Base-by-base conservation (phyloP, 2,797 vertebrate genomes). In the Menidia menidia region DNA sequence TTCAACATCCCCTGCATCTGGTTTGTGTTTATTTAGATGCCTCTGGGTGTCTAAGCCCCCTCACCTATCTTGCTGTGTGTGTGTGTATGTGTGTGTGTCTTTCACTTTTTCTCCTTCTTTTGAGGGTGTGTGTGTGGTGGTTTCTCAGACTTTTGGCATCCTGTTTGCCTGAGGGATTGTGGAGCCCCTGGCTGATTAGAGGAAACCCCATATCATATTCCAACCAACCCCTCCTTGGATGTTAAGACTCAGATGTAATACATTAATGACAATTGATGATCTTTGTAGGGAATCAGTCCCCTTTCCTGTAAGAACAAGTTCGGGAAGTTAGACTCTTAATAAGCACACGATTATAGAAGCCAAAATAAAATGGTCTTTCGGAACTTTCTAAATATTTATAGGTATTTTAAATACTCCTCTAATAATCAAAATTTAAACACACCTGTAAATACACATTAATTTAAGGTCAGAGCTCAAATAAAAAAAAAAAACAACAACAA, bases 171-270 rank as follows among this genome's bases (percentile, higher is more conserved):
- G 72, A 63, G 85, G 82, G 83, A 72, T 60, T 73, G 71, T 58
- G 76, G 82, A 81, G 87, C 87, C 88, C 75, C 79, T 85, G 86
- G 87, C 86, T 92, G 90, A 92, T 92, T 89, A 87, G 78, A 90
- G 82, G 89, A 87, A 87, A 66, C 79, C 69, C 75, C 42, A 18
- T 85, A 90, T 90, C 88, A 75, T 66, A 81, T 87, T 86, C 60
- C 79, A 16, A 19, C 45, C 52, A 19, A 1, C 32, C 72, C 63
- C 61, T 48, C 39, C 65, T 35, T 52, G 25, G 47, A 18, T 55
- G 42, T 59, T 43, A 72, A 67, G 60, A 65, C 64, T 33, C 77
- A 77, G 71, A 66, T 87, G 80, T 80, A 80, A 84, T 81, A 86
- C 32, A 30, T 68, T 69, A 61, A 66, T 84, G 61, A 51, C 56